Conservation (phyloP, 2,888 invertebrate genomes). For the Pandemis heparana region DNA sequence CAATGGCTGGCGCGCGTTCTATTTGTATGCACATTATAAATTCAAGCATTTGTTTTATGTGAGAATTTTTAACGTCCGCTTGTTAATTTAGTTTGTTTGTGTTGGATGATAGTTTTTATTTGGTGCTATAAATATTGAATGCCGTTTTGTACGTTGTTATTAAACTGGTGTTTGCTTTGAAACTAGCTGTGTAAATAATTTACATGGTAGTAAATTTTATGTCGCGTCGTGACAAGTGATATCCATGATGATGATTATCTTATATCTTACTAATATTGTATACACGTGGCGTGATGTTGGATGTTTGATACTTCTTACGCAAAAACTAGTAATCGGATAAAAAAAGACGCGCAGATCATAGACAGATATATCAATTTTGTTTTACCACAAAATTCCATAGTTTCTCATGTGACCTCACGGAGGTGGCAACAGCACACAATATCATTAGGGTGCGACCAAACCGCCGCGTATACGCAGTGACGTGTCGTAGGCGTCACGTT, state of each 20-base stretch:
- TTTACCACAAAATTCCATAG: too few relatives aligned
- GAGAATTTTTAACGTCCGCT: constrained; percentile 56
- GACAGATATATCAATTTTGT: too few relatives aligned
- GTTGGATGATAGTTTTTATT: constrained; percentile 27
- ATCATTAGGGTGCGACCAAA: too few relatives aligned
- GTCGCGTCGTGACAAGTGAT: neutral
- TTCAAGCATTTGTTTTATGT: constrained; percentile 60
- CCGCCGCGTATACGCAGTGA: too few relatives aligned
- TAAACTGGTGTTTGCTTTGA: constrained; percentile 2
- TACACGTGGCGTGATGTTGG: too few relatives aligned
- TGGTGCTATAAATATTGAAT: constrained; percentile 24
- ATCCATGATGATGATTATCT: neutral
- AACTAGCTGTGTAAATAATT: neutral
- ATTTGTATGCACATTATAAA: constrained; percentile 74
- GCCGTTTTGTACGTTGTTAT: constrained; percentile 2
- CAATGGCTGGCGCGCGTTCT: constrained; percentile 66
- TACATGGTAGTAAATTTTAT: neutral
- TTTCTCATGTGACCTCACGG: too few relatives aligned
- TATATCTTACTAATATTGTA: too few relatives aligned
- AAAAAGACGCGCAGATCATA: too few relatives aligned
- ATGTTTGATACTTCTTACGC: too few relatives aligned
- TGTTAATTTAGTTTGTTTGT: constrained; percentile 33
- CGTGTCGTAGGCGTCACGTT: too few relatives aligned
- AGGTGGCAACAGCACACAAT: too few relatives aligned
- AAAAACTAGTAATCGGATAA: too few relatives aligned